phyloP scores from a whole-genome alignment of 2,888 invertebrate species.

The Pharmacophagus antenor region DNA sequence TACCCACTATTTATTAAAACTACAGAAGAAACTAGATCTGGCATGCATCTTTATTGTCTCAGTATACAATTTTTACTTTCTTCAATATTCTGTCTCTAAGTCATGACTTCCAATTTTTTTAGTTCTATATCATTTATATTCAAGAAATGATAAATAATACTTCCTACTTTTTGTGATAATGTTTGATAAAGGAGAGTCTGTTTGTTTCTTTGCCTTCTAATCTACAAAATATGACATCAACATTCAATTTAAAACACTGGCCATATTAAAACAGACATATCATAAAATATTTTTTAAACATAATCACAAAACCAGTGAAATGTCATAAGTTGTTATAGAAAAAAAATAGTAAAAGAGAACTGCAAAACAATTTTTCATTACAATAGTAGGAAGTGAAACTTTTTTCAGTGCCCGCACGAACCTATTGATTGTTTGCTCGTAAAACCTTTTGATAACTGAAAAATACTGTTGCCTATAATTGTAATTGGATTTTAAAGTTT shows the following conservation, averaged over 20 bases:
- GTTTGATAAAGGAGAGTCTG: background rate
- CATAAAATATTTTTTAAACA: background rate
- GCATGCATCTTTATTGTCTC: too few species aligned
- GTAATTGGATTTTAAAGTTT: slow-evolving; percentile 19
- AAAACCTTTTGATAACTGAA: slow-evolving; percentile 26
- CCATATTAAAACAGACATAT: too few species aligned
- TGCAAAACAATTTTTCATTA: slow-evolving; percentile 19
- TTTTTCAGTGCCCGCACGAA: slow-evolving; percentile 38
- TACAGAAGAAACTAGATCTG: too few species aligned
- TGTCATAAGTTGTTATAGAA: background rate
- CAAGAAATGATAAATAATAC: background rate
- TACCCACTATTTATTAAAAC: too few species aligned
- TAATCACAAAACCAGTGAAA: background rate
- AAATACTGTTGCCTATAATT: slow-evolving; percentile 18
- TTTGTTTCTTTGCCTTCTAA: slow-evolving; percentile 2
- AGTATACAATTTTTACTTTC: too few species aligned
- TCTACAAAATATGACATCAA: slow-evolving; percentile 1
- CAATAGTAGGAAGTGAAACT: slow-evolving; percentile 47
- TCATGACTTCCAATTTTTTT: background rate
- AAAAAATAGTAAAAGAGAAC: background rate
- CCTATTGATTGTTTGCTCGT: slow-evolving; percentile 27
- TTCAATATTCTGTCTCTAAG: background rate
- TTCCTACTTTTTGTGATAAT: background rate
- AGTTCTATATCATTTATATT: background rate
- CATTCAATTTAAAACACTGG: background rate